A percentile compares a stretch with the other conserved stretches of the same genome.
These are phyloP conservation scores for Dolichomitus sp. DNA, from an alignment of 2,888 invertebrate genomes.

Conservation along the genomic window DNA sequence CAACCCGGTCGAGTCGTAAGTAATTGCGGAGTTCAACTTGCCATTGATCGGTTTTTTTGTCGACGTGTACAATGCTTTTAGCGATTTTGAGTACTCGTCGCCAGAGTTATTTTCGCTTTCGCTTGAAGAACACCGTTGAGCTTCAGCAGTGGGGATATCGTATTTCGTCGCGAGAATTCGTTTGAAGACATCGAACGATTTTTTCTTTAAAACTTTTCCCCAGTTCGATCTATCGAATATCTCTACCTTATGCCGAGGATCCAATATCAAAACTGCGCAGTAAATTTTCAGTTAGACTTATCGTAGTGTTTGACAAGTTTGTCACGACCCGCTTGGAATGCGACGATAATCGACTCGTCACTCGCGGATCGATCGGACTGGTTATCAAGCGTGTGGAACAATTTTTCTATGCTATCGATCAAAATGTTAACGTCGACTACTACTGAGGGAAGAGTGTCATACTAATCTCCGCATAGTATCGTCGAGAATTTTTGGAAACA, in stretches of 20 bases:
- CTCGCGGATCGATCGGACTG: slow-evolving; percentile 40
- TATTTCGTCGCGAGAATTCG: slow-evolving; percentile 32
- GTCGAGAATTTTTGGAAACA: slow-evolving; percentile 43
- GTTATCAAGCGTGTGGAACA: slow-evolving; percentile 36
- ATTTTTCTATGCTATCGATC: slow-evolving; percentile 54
- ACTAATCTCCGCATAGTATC: slow-evolving; percentile 29
- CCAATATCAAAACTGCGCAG: slow-evolving; percentile 47
- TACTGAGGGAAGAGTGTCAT: slow-evolving; percentile 41
- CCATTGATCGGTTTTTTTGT: slow-evolving; percentile 13
- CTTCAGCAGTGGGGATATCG: neutral
- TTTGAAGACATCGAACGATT: slow-evolving; percentile 39
- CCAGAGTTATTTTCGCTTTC: slow-evolving; percentile 1
- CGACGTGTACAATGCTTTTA: slow-evolving; percentile 21
- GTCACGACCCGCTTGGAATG: slow-evolving; percentile 47
- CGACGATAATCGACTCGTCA: slow-evolving; percentile 47
- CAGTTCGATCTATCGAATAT: slow-evolving; percentile 48
- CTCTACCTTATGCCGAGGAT: slow-evolving; percentile 58
- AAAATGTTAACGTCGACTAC: slow-evolving; percentile 42
- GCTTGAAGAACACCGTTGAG: neutral
- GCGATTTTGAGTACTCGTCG: slow-evolving; percentile 19
- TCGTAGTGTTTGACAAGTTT: slow-evolving; percentile 50
- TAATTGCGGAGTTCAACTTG: neutral
- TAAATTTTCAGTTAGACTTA: slow-evolving; percentile 55
- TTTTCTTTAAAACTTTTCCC: slow-evolving; percentile 41
- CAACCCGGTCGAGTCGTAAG: slow-evolving; percentile 5